Base-by-base conservation (phyloP, 2,888 invertebrate genomes). In the Aproaerema taeniolella region DNA sequence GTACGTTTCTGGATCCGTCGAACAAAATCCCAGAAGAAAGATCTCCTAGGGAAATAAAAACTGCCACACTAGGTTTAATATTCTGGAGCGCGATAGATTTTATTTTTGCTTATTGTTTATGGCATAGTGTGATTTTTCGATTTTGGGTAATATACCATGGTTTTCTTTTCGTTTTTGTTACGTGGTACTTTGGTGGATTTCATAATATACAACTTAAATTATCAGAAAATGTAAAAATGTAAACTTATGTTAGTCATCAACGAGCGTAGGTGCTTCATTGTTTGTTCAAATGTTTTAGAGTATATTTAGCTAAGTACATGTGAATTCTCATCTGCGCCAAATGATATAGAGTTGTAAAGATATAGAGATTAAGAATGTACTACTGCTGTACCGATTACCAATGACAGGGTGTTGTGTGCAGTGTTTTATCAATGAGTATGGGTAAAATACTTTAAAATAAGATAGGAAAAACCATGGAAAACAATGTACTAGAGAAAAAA, bases 81-180 rank as follows among this genome's bases (percentile, higher is more conserved):
- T 91, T 92, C 61, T 93, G 93, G 93, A 90, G 90, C 8, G 14
- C 85, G 4, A 62, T 92, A 43, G 88, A 90, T 40, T 50, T 82
- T 15, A 40, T 88, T 14, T 83, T 88, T 39, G 53, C 80, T 1
- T 88, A 87, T 39, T 67, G 73, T 9, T 57, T 90, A 12, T 57
- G 83, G 1, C 67, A 67, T 8, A 83, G 72, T 43, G 53, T 67
- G 35, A 14, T 82, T 16, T 89, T 89, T 47, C 85, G 87, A 49
- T 85, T 82, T 53, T 87, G 90, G 79, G 88, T 90, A 14, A 46
- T 89, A 9, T 73, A 80, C 35, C 89, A 90, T 49, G 88, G 88
- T 4, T 46, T 89, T 13, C 52, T 89, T 13, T 87, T 91, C 47
- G 51, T 89, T 9, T 67, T 83, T 31, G 70, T 90, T 6, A 90